Base-by-base conservation (phyloP, 30 jellyfish, hydroid and myxozoan species). In the Aurelia sp. region DNA sequence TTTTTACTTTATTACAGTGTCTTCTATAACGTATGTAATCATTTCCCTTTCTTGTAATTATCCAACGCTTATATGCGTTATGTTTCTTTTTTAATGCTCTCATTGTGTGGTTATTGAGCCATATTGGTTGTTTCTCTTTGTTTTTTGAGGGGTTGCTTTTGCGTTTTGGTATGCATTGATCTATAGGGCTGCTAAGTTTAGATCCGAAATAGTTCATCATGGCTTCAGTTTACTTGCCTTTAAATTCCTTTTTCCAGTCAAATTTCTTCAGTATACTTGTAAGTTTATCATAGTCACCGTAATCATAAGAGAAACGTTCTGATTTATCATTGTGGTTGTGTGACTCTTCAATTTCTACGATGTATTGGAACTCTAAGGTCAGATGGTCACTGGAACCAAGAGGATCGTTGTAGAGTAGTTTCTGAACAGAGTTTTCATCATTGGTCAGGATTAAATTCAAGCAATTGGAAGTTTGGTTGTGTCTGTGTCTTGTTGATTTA, bases 381-480 rank as follows among this genome's bases (percentile, higher is more conserved):
- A 27, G 2, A 27, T 27, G 31, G 48, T 27, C 33, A 2, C 33
- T 27, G 33, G 33, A 27, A 27, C 33, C 33, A 27, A 27, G 33
- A 27, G 33, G 33, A 27, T 27, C 33, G 33, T 27, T 27, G 33
- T 27, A 27, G 33, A 27, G 33, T 27, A 27, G 33, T 27, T 27
- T 27, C 33, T 27, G 33, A 27, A 27, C 33, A 27, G 33, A 27
- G 33, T 27, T 27, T 27, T 27, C 33, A 27, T 27, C 33, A 27
- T 27, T 27, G 33, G 33, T 27, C 33, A 27, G 33, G 33, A 27
- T n/a, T 53, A 72, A 50, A 48, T 72, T 72, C 21, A 63, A 23
- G 74, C 74, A 72, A 72, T 48, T 72, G 4, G 84, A 27, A 41
- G 44, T 72, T 50, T 72, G 84, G 60, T 27, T 27, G 33, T 27